A percentile compares a stretch with the other conserved stretches of the same genome.
Evolutionary conservation across 2,113 vertebrate species (phyloP).

Genomic region (Galbula dea): DNA sequence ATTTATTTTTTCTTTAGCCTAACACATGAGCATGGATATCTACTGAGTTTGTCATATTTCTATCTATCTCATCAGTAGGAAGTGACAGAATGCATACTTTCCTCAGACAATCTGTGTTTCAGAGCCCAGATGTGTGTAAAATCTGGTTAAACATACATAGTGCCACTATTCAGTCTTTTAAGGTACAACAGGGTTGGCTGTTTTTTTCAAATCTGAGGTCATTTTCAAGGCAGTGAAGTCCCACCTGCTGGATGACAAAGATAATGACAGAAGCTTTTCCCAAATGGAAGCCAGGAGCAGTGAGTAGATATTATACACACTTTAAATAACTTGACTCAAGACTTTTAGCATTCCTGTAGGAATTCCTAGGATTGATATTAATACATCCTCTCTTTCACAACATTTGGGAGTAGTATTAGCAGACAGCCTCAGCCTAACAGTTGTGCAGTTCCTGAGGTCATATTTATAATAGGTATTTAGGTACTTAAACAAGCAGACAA

Average conservation of each 20-base stretch:
- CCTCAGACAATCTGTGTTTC: slow-evolving; percentile 3
- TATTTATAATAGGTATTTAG: slow-evolving; percentile 3
- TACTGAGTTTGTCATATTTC: slow-evolving; percentile 10
- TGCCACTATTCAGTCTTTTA: slow-evolving; percentile 36
- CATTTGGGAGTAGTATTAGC: neutral
- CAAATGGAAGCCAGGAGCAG: slow-evolving; percentile 7
- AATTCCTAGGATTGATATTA: neutral
- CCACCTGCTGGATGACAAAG: slow-evolving; percentile 37
- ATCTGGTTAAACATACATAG: slow-evolving; percentile 60
- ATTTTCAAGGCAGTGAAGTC: slow-evolving; percentile 13
- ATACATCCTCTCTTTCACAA: neutral
- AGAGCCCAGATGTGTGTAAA: slow-evolving; percentile 50
- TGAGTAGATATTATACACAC: neutral
- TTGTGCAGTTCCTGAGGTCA: neutral
- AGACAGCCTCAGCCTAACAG: neutral
- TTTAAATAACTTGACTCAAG: slow-evolving; percentile 1
- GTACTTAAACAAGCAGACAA: neutral
- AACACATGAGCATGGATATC: neutral
- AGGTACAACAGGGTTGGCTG: slow-evolving; percentile 6
- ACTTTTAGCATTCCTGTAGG: neutral
- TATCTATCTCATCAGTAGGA: slow-evolving; percentile 52
- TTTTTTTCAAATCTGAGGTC: slow-evolving; percentile 31
- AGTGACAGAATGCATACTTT: slow-evolving; percentile 43
- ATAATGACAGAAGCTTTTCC: slow-evolving; percentile 38
- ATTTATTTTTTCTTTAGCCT: slow-evolving; percentile 24